A percentile compares a stretch with the other conserved stretches of the same genome.
phyloP scores from a whole-genome alignment of 2,797 vertebrate species.

The Sylvilagus floridanus region DNA sequence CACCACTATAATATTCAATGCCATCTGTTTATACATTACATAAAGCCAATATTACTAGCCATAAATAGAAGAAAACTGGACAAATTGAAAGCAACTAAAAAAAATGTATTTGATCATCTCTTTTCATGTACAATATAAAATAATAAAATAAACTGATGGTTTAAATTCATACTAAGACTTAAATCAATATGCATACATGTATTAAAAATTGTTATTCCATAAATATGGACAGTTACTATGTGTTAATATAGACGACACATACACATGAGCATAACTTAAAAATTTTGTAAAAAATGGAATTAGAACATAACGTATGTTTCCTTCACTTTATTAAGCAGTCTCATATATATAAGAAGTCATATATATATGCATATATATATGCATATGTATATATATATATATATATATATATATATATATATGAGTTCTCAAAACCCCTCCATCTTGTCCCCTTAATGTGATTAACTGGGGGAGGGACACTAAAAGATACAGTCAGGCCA shows the following conservation, averaged over 20 bases:
- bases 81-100: conserved; percentile 3
- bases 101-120: conserved; percentile 11
- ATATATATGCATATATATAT: not conserved
- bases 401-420: not conserved
- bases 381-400: not conserved
- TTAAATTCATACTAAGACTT: conserved; percentile 31
- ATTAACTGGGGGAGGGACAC: not conserved
- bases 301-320: too few species aligned
- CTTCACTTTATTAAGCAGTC: too few species aligned
- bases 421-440: not conserved
- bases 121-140: not conserved
- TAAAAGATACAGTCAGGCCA: not conserved
- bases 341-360: too few species aligned
- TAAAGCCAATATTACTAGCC: not conserved
- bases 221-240: not conserved
- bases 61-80: conserved; percentile 44
- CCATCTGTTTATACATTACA: not conserved
- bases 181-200: not conserved
- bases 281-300: too few species aligned
- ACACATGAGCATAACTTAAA: too few species aligned
- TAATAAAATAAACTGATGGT: not conserved
- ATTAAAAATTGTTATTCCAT: not conserved
- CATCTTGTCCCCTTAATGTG: not conserved
- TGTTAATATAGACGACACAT: not conserved
- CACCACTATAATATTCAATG: not conserved